These are phyloP conservation scores for Frankliniella intonsa DNA, from an alignment of 2,888 invertebrate genomes.

Conservation along the genomic window DNA sequence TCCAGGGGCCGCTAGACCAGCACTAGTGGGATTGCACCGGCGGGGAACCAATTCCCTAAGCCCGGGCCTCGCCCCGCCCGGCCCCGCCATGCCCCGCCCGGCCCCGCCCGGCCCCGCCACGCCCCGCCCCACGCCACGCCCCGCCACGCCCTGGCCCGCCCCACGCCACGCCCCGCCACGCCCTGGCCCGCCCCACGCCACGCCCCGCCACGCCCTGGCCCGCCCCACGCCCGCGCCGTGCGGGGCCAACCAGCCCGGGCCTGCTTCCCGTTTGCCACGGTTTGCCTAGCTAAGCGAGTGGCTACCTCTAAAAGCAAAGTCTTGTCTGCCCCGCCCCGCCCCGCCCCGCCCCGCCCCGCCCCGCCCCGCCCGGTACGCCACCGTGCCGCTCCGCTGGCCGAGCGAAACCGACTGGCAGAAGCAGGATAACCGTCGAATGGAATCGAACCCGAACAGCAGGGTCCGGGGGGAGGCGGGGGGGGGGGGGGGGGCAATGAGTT, in stretches of 20 bases:
- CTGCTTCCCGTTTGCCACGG: neutral
- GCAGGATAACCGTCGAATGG: neutral
- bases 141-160: neutral
- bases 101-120: too few species aligned
- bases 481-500: neutral
- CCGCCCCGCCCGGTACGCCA: neutral
- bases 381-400: neutral
- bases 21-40: too few species aligned
- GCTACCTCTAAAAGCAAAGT: slow-evolving; percentile 23
- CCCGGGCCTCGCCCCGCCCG: too few species aligned
- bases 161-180: neutral
- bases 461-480: neutral
- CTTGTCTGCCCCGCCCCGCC: slow-evolving; percentile 14
- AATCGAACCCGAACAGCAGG: neutral
- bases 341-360: neutral
- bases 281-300: slow-evolving; percentile 8
- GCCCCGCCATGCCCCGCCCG: too few species aligned
- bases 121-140: too few species aligned
- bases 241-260: neutral
- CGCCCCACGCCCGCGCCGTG: neutral
- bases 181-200: neutral
- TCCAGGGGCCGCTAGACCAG: too few species aligned
- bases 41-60: too few species aligned
- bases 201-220: neutral
- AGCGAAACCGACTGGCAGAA: neutral